Evolutionary conservation across 2,888 invertebrate genomes (phyloP).

Genomic region (Electrophaes corylata): DNA sequence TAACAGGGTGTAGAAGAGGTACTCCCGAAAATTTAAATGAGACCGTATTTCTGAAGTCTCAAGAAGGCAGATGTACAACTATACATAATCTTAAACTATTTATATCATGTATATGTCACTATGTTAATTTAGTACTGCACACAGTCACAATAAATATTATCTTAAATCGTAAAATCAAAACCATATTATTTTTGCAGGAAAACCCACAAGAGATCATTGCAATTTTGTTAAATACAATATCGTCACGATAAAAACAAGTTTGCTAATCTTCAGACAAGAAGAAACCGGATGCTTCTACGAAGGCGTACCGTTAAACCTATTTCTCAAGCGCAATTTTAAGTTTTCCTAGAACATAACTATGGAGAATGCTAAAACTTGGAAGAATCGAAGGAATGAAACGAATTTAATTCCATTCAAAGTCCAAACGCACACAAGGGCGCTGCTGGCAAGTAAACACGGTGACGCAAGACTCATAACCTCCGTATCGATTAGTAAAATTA

Average conservation of each 20-base stretch:
- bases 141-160: neutral
- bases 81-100: too few relatives aligned
- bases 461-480: conserved; percentile 72
- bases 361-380: conserved; percentile 17
- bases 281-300: conserved; percentile 11
- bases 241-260: conserved; percentile 14
- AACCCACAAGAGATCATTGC: neutral
- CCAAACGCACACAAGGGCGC: conserved; percentile 59
- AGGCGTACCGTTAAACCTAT: conserved; percentile 11
- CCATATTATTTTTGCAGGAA: neutral
- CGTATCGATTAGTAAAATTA: conserved; percentile 75
- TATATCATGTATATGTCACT: too few relatives aligned
- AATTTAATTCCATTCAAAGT: conserved; percentile 47
- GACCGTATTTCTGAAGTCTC: too few relatives aligned
- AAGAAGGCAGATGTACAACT: too few relatives aligned
- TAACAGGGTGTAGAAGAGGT: too few relatives aligned
- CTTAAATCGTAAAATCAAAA: neutral
- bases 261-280: conserved; percentile 15
- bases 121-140: neutral
- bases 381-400: conserved; percentile 29
- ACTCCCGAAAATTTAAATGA: too few relatives aligned
- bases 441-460: conserved; percentile 58
- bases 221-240: conserved; percentile 5
- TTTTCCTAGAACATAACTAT: conserved; percentile 39
- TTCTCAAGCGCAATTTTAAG: conserved; percentile 16